Evolutionary conservation across 2,113 vertebrate species (phyloP), one percentile per base, ranked within the genome.

Genomic region (Corythaeola cristata): DNA sequence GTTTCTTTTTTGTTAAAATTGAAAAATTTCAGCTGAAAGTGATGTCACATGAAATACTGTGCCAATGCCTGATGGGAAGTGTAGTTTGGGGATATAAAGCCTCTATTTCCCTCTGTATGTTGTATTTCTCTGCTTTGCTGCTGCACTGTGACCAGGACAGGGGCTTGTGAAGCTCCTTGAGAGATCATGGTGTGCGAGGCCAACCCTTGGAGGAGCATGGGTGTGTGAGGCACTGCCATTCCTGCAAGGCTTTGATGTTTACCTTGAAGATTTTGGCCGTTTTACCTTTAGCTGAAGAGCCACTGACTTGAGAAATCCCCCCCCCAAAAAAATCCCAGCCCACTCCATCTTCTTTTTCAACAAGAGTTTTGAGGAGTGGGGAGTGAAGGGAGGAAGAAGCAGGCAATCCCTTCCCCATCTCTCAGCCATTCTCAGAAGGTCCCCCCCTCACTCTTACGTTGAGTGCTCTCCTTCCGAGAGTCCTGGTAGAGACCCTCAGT

Each of bases 171-270:
- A 52, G 28, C 8, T 58, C n/a, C 49, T 4, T 6, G 41, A 33
- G 56, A 8, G 7, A 33, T 18, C 15, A 13, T 3, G 17, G 21
- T 9, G 15, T 72, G 37, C 0, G 3, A 41, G 30, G 27, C 3
- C 45, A 60, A 39, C 11, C 15, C 6, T 9, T 2, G 2, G 10
- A 6, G 8, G 11, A 18, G 9, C 1, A 0, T 13, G 8, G 37
- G 35, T 47, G 20, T 1, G 1, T 17, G n/a, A 73, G 16, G 24
- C 24, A 6, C 28, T 27, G 32, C 12, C 1, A 1, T 14, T 8
- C 3, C n/a, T 0, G 2, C 39, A 64, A 66, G 9, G 20, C 24
- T 89, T 37, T 79, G n/a, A 16, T 23, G 8, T n/a, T 76, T 41
- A 24, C 55, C 41, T 77, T 18, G 23, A 21, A 81, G 33, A 8